Percentiles rank a stretch among this genome's conserved stretches.
phyloP scores from a whole-genome alignment of 1,140 invertebrate genomes.

The Pseudomyrmex cubaensis region DNA sequence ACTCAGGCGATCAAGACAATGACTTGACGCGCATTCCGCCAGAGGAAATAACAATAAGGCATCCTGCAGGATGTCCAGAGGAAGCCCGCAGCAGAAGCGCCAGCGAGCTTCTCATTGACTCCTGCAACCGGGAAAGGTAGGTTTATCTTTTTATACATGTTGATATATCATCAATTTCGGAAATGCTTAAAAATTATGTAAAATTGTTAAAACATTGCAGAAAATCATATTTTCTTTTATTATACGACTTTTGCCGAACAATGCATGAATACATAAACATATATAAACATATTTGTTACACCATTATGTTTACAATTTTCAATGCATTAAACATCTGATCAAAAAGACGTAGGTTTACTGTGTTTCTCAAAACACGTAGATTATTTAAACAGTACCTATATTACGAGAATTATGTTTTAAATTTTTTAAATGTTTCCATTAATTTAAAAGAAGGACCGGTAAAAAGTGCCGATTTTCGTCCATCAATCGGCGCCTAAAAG shows the following conservation, averaged over 20 bases:
- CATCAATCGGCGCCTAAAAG: no score
- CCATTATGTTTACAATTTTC: constrained; percentile 24
- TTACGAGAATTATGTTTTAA: neutral
- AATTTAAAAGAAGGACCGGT: no score
- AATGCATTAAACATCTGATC: neutral
- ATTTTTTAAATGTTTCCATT: neutral
- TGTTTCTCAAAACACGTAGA: constrained; percentile 27
- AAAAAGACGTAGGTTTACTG: constrained; percentile 17
- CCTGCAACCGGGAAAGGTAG: constrained; percentile 80
- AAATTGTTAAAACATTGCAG: no score
- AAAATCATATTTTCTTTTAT: neutral
- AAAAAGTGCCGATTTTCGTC: no score
- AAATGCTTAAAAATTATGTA: no score
- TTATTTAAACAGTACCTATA: constrained; percentile 62
- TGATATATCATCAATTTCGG: neutral
- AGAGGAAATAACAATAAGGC: constrained; percentile 81
- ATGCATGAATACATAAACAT: neutral
- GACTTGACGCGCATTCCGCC: constrained; percentile 65
- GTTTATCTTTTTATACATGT: neutral
- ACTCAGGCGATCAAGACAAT: constrained; percentile 67
- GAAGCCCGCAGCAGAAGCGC: constrained; percentile 88
- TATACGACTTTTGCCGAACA: neutral
- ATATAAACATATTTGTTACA: neutral
- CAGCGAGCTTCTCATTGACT: constrained; percentile 88
- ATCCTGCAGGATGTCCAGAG: constrained; percentile 82